Base-by-base conservation (phyloP, 1,140 invertebrate genomes). In the Zaprionus africanus region DNA sequence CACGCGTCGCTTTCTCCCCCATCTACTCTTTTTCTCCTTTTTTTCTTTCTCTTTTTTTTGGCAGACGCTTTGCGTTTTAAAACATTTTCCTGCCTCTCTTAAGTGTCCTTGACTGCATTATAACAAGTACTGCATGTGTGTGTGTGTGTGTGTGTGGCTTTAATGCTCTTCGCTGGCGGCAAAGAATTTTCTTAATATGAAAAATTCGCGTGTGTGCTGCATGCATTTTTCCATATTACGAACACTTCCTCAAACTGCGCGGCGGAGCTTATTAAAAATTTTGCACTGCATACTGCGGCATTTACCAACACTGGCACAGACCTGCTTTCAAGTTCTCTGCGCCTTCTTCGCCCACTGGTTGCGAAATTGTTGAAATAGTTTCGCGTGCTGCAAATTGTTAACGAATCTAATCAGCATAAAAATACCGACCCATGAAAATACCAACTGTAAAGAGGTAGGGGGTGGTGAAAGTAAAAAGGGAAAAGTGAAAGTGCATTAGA, bases 371-470 rank as follows among this genome's bases (percentile, higher is more conserved):
- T 79, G 65, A 87, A 87, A 87, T 87, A 87, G 84, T 87, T 87
- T 87, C 85, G 84, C 84, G 85, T 88, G 85, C 76, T 76, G 72
- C 56, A 88, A 88, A 88, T 90, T 85, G 79, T 90, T 88, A 90
- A 90, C 81, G 70, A 76, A 77, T 73, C 86, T 90, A 88, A 88
- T 90, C 85, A 88, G 79, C 85, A 88, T 88, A 90, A 90, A 81
- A 85, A 90, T 79, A 59, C 75, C 36, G 51, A 28, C 22, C 61
- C 57, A 66, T 72, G 41, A 46, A 46, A 46, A 46, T 46, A 46
- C 41, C 3, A 1, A 0, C n/a, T 2, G 7, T n/a, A 17, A 9
- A 61, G 81, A 15, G 0, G 13, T 19, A 9, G 15, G 24, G 31
- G 15, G 12, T 34, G 24, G 1, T 17, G n/a, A 9, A 11, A 36